A percentile compares a stretch with the other conserved stretches of the same genome.
These are phyloP conservation scores for Temnothorax curvispinosus DNA, from an alignment of 1,140 invertebrate genomes.

Conservation along the genomic window DNA sequence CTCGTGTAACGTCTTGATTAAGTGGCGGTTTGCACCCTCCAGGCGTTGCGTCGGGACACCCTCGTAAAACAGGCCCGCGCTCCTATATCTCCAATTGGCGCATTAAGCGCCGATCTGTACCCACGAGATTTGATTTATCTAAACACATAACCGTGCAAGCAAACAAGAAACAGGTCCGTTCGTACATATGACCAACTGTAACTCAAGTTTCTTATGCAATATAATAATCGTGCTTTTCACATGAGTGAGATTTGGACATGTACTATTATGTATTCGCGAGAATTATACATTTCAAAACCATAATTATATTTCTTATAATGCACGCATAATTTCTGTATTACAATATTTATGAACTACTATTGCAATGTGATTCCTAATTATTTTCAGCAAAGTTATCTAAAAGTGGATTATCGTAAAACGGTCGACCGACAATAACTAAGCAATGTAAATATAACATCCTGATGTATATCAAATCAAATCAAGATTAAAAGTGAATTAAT, in stretches of 20 bases:
- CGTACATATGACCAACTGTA: background rate
- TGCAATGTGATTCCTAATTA: background rate
- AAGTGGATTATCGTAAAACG: background rate
- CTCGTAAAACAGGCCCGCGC: conserved; percentile 71
- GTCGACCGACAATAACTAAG: background rate
- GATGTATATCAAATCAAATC: background rate
- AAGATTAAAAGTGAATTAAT: background rate
- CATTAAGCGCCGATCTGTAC: conserved; percentile 60
- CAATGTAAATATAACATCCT: background rate
- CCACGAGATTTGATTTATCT: conserved; percentile 53
- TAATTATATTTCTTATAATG: background rate
- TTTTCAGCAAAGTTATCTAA: background rate
- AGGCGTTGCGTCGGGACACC: conserved; percentile 52
- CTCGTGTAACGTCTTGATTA: conserved; percentile 80
- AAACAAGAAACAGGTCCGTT: background rate
- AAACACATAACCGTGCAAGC: conserved; percentile 14
- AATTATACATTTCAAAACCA: conserved; percentile 2
- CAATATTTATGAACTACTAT: background rate
- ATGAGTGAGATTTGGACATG: background rate
- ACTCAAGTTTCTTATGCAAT: background rate
- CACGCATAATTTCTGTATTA: background rate
- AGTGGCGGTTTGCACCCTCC: conserved; percentile 77
- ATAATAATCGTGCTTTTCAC: background rate
- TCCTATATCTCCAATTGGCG: conserved; percentile 69
- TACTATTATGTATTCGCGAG: background rate